Evolutionary conservation across 2,113 vertebrate species (phyloP), one percentile per base, ranked within the genome.

Genomic region (Serilophus lunatus): DNA sequence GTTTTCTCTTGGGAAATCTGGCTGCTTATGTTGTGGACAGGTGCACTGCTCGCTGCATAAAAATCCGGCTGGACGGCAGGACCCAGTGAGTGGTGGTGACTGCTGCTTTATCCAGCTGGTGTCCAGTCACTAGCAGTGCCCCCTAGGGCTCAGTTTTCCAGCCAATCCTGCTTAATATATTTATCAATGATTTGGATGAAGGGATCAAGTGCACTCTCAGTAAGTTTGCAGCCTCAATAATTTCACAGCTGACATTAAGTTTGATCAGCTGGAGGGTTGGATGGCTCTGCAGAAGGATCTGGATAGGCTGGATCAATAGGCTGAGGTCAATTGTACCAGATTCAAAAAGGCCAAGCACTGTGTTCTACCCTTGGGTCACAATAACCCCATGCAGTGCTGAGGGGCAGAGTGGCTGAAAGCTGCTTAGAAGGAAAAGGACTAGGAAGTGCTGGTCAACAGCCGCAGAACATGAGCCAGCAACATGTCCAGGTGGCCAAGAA

Each of bases 41-140:
- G 23, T 44, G 40, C 42, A 81, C 13, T 36, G 40, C 26, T 61
- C 2, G 2, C 16, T 61, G 10, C 16, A 24, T 29, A 49, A 69
- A 66, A 53, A 29, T 15, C 9, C 25, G 31, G 15, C 31, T 68
- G 8, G 23, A n/a, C 29, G 26, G 49, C 13, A 3, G 6, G 42
- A 42, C 35, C 26, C 18, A 44, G 25, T 29, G 18, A 50, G 33
- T 9, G 26, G 13, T 44, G 31, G 40, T 28, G 40, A 61, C 18
- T 33, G 22, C 14, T 42, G 47, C 26, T 81, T 33, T 10, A 54
- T 6, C 15, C 56, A 49, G 5, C 2, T 49, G 63, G 49, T 25
- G 56, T 42, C 35, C 6, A 2, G 23, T 29, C 47, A 44, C 35
- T 44, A 12, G 0, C 6, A 31, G 35, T 17, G 47, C 2, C 42